A percentile compares a stretch with the other conserved stretches of the same genome.
phyloP scores from a whole-genome alignment of 1,140 invertebrate genomes.

The Forficula auricularia region DNA sequence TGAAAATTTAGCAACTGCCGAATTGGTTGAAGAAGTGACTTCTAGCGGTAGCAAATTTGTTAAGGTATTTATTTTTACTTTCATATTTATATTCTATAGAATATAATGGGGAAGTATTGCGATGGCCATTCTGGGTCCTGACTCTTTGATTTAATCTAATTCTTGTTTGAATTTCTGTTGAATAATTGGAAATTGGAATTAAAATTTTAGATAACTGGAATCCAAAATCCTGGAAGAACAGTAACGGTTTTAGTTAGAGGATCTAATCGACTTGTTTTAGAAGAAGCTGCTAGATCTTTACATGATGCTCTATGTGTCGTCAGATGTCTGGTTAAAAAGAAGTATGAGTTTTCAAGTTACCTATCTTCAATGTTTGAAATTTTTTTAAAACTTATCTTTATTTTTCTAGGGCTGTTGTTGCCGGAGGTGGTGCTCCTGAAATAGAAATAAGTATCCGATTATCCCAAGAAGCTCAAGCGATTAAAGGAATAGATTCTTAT shows the following conservation, averaged over 20 bases:
- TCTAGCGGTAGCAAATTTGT: conserved; percentile 84
- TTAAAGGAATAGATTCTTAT: conserved; percentile 85
- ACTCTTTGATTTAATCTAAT: not conserved
- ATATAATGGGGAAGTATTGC: too few relatives aligned
- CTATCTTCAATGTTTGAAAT: not conserved
- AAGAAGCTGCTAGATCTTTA: conserved; percentile 87
- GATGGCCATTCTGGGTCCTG: too few relatives aligned
- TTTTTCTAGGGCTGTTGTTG: conserved; percentile 51
- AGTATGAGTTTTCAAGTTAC: too few relatives aligned
- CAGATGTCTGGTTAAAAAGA: conserved; percentile 87
- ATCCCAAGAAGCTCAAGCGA: conserved; percentile 61
- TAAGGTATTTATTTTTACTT: conserved; percentile 39
- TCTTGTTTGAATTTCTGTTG: not conserved
- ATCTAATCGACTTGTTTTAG: conserved; percentile 90
- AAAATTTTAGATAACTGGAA: conserved; percentile 60
- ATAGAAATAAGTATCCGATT: conserved; percentile 79
- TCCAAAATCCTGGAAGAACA: conserved; percentile 72
- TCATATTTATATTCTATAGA: too few relatives aligned
- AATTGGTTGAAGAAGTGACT: conserved; percentile 85
- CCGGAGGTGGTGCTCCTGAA: conserved; percentile 94
- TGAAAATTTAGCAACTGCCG: conserved; percentile 80
- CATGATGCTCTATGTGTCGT: conserved; percentile 98
- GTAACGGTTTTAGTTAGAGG: conserved; percentile 88
- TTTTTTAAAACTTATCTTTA: conserved; percentile 5
- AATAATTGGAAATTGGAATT: conserved; percentile 2